Percentiles rank a stretch among this genome's conserved stretches.
Conservation (phyloP, 2,888 invertebrate species). For the Oxyscelio sp. region DNA sequence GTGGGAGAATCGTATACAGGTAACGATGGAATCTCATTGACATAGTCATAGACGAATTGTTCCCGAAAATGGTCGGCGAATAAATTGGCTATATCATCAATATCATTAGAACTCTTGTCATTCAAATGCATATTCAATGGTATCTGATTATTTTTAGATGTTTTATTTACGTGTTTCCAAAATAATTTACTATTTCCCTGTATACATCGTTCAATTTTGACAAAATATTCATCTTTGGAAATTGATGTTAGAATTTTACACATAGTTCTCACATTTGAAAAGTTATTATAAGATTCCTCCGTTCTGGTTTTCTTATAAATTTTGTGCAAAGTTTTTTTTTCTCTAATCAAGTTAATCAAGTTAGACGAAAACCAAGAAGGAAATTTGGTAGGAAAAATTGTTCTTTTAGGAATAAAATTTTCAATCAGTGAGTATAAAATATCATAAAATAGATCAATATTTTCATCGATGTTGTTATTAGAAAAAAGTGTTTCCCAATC, state of each 20-base stretch:
- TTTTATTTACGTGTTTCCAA: not conserved
- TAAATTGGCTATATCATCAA: not conserved
- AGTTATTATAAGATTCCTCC: not conserved
- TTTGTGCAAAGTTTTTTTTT: not conserved
- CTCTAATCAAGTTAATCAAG: not conserved
- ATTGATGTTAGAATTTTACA: no score
- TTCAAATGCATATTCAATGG: not conserved
- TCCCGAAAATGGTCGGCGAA: not conserved
- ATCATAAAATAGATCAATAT: not conserved
- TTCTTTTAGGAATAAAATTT: not conserved
- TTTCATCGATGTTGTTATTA: not conserved
- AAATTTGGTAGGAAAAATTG: not conserved
- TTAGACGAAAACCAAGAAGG: not conserved
- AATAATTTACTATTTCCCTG: no score
- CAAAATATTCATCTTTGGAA: no score
- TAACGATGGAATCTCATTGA: no score
- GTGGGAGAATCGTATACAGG: no score
- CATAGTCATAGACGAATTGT: not conserved
- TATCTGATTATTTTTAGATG: not conserved
- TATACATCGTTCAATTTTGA: no score
- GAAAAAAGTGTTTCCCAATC: not conserved
- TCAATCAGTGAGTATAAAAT: not conserved
- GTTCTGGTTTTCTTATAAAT: not conserved
- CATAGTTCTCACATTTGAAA: not conserved
- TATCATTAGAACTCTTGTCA: not conserved